Base-by-base conservation (phyloP, 2,888 invertebrate species). In the Eristalinus aeneus region DNA sequence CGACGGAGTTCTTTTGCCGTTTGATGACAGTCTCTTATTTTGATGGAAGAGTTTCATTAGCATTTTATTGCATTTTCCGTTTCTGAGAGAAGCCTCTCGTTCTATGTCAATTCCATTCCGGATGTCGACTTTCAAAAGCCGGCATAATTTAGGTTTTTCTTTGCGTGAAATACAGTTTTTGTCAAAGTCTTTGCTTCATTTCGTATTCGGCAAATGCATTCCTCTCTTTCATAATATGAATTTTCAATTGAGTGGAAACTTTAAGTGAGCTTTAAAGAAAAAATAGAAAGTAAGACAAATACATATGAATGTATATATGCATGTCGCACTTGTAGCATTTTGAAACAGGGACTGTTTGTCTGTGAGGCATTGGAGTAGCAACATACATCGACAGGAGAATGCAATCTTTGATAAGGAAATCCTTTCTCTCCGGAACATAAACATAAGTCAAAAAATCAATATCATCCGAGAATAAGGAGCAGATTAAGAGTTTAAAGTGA, bases 51-150 rank as follows among this genome's bases (percentile, higher is more conserved):
- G 32, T 81, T 81, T 81, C 81, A 86, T 86, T 86, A 86, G 85
- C 85, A 86, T 86, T 81, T 86, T 86, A 86, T 86, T 86, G 81
- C 85, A 77, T 86, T 86, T 77, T 69, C 71, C 36, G 22, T 79
- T 36, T 56, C 75, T 46, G 36, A 11, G 27, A 71, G 72, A 76
- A 36, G 71, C 27, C n/a, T 32, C 67, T 56, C 36, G 31, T 68
- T 31, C 46, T 69, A 20, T 65, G 65, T 67, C 76, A 53, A 69
- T 81, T 81, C 56, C 32, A 80, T 80, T 75, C 39, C 79, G 63
- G 56, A 71, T 80, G 56, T 23, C 56, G 58, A 64, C 36, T 46
- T 67, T 72, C 75, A 68, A 58, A 85, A 64, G 80, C 75, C 58
- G 68, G 73, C 80, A 85, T 85, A 80, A 85, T 80, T 85, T 85